Conservation (phyloP, 2,888 invertebrate species). For the Apamea anceps region DNA sequence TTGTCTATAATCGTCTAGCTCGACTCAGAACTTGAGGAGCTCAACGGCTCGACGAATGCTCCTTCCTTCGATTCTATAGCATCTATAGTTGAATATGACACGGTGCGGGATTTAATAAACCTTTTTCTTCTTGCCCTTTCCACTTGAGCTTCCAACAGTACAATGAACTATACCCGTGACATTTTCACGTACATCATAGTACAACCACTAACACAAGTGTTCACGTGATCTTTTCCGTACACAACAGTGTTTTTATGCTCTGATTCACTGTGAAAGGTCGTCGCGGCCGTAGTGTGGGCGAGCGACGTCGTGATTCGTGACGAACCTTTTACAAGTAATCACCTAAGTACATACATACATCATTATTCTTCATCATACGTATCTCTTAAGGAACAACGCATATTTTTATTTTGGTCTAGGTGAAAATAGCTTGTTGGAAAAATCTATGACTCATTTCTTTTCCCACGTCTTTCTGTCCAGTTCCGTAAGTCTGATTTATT, state of each 20-base stretch:
- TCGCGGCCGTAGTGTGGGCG: slow-evolving; percentile 33
- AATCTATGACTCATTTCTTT: slow-evolving; percentile 6
- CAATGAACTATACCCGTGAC: slow-evolving; percentile 56
- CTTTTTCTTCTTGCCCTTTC: slow-evolving; percentile 43
- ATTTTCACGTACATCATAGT: slow-evolving; percentile 47
- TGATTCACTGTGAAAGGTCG: slow-evolving; percentile 72
- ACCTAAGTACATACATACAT: slow-evolving; percentile 22
- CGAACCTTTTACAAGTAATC: slow-evolving; percentile 39
- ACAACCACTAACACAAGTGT: slow-evolving; percentile 39
- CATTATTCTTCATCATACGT: slow-evolving; percentile 12
- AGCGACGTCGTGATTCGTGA: slow-evolving; percentile 37
- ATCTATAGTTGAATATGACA: background rate
- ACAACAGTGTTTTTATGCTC: slow-evolving; percentile 70
- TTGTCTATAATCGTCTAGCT: background rate
- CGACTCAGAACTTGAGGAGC: background rate
- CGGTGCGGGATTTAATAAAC: background rate
- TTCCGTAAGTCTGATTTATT: background rate
- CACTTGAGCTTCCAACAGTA: slow-evolving; percentile 29
- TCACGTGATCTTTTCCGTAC: slow-evolving; percentile 67
- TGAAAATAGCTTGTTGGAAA: slow-evolving; percentile 31
- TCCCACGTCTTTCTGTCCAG: background rate
- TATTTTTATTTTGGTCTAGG: slow-evolving; percentile 11
- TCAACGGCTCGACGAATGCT: background rate
- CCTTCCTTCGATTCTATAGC: background rate
- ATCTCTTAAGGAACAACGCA: background rate